Evolutionary conservation across 2,888 invertebrate genomes (phyloP).

Genomic region (Scaeva pyrastri): DNA sequence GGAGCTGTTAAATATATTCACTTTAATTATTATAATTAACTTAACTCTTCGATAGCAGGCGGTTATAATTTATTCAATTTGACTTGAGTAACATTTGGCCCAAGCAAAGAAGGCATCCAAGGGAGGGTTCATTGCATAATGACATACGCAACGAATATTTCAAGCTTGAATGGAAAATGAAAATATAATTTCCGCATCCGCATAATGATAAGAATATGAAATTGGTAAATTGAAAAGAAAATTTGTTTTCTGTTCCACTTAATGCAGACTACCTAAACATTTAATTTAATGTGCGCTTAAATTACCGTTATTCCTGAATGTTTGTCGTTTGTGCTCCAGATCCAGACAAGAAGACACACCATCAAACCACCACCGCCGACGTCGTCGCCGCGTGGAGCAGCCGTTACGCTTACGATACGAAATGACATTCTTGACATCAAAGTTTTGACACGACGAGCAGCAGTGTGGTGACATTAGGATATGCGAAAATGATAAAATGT

Average conservation of each 20-base stretch:
- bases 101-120: background rate
- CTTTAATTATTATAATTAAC: background rate
- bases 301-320: background rate
- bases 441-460: background rate
- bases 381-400: too few relatives aligned
- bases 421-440: background rate
- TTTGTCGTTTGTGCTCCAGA: background rate
- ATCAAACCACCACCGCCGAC: too few relatives aligned
- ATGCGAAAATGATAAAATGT: background rate
- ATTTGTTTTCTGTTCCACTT: background rate
- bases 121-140: background rate
- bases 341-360: background rate
- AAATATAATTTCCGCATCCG: background rate
- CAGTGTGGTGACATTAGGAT: background rate
- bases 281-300: background rate
- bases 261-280: background rate
- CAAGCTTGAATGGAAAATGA: background rate
- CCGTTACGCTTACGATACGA: too few relatives aligned
- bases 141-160: background rate
- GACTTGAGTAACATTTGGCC: constrained; percentile 11
- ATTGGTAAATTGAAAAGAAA: background rate
- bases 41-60: background rate
- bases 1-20: background rate
- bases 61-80: constrained; percentile 9
- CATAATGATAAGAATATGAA: background rate